phyloP scores from a whole-genome alignment of 92 coral and sea anemone species.

The Palythoa caribaeorum region DNA sequence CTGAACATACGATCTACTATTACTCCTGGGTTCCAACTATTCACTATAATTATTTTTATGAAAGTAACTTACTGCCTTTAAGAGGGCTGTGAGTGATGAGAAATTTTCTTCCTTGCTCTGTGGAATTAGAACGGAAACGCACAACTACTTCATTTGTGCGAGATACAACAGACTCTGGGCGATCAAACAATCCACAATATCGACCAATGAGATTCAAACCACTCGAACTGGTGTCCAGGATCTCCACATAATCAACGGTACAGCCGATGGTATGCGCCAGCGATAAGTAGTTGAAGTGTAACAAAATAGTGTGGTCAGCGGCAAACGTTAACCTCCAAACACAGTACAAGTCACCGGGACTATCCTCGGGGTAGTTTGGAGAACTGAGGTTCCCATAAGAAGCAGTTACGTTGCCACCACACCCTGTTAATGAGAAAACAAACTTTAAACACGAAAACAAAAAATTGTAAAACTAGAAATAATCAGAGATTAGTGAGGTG shows the following conservation, averaged over 20 bases:
- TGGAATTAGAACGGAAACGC: conserved; percentile 36
- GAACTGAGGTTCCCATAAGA: conserved; percentile 23
- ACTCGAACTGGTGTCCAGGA: conserved; percentile 34
- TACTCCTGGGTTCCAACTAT: too few relatives aligned
- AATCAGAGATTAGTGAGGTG: too few relatives aligned
- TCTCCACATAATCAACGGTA: conserved; percentile 27
- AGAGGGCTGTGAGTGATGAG: conserved; percentile 26
- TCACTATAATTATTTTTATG: too few relatives aligned
- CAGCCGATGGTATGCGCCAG: conserved; percentile 24
- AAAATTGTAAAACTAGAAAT: neutral
- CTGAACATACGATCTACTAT: too few relatives aligned
- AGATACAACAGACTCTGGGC: conserved; percentile 43
- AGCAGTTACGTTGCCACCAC: conserved; percentile 39
- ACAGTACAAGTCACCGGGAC: conserved; percentile 19
- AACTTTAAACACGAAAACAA: neutral
- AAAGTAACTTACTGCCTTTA: conserved; percentile 7
- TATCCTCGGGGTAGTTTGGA: conserved; percentile 33
- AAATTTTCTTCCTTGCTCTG: conserved; percentile 26
- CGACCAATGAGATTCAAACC: conserved; percentile 43
- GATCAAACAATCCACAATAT: conserved; percentile 34
- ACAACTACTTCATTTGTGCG: conserved; percentile 21
- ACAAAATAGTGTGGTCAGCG: conserved; percentile 7
- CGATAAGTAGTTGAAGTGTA: conserved; percentile 36
- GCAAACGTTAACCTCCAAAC: conserved; percentile 38
- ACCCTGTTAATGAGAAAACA: conserved; percentile 2